A percentile compares a stretch with the other conserved stretches of the same genome.
phyloP scores from a whole-genome alignment of 2,113 vertebrate species.

The Platanista minor region DNA sequence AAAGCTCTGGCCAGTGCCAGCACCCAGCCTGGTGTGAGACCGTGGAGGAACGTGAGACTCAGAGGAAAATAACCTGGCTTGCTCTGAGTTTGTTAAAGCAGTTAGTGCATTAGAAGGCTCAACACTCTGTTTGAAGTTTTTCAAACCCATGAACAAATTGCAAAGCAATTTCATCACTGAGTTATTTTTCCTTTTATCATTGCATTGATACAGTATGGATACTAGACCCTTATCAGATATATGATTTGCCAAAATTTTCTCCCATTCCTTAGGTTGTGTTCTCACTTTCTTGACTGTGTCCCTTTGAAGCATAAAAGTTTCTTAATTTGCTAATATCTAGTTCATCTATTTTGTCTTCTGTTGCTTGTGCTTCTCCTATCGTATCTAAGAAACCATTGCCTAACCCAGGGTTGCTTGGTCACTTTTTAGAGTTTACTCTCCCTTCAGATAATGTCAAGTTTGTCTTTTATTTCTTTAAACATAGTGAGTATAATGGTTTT shows the following conservation, averaged over 20 bases:
- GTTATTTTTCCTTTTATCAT: neutral
- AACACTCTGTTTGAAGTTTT: neutral
- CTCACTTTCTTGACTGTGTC: neutral
- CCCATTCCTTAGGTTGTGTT: neutral
- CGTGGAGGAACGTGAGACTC: neutral
- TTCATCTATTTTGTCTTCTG: neutral
- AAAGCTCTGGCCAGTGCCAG: neutral
- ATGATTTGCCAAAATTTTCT: neutral
- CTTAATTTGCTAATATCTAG: neutral
- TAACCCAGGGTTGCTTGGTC: neutral
- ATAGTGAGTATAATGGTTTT: neutral
- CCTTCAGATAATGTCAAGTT: neutral
- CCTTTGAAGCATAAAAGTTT: neutral
- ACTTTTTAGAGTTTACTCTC: neutral
- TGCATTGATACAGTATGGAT: no score
- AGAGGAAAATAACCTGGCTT: no score
- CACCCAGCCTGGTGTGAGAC: neutral
- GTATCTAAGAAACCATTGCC: neutral
- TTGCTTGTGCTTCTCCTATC: neutral
- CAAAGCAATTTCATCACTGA: neutral
- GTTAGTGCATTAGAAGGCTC: neutral
- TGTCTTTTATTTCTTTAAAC: neutral
- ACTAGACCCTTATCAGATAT: neutral
- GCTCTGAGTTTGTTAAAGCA: neutral
- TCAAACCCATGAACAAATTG: neutral